Conservation (phyloP, 2,797 vertebrate species). For the Acropternis orthonyx region DNA sequence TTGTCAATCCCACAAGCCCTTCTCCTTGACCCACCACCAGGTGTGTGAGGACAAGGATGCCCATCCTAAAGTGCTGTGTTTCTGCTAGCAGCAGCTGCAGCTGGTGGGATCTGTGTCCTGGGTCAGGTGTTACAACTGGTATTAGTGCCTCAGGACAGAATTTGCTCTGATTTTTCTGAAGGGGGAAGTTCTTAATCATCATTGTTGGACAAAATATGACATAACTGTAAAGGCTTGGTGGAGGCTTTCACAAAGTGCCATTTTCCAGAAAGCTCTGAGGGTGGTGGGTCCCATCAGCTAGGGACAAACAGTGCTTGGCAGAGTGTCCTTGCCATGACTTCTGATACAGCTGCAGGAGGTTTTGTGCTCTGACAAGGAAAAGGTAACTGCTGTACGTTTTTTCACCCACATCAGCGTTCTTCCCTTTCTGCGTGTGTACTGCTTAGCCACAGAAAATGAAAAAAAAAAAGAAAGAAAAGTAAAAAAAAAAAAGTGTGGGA, state of each 20-base stretch:
- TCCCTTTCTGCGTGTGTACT: conserved; percentile 71
- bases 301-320: not conserved
- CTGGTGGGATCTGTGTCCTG: not conserved
- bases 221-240: not conserved
- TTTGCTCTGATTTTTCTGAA: not conserved
- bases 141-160: not conserved
- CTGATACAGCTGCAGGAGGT: not conserved
- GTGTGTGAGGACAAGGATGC: not conserved
- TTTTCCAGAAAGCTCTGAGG: not conserved
- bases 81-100: not conserved
- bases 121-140: not conserved
- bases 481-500: conserved; percentile 76
- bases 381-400: not conserved
- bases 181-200: not conserved
- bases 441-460: conserved; percentile 83
- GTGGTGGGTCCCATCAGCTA: not conserved
- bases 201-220: not conserved
- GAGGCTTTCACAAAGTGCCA: not conserved
- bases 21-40: not conserved
- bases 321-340: not conserved
- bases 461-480: conserved; percentile 76
- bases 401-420: conserved; percentile 78
- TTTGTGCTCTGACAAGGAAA: not conserved
- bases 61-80: accelerated
- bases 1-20: too few species aligned